Percentiles rank a stretch among this genome's conserved stretches.
These are phyloP conservation scores for Allobates femoralis DNA, from an alignment of 2,797 vertebrate genomes.

Conservation along the genomic window DNA sequence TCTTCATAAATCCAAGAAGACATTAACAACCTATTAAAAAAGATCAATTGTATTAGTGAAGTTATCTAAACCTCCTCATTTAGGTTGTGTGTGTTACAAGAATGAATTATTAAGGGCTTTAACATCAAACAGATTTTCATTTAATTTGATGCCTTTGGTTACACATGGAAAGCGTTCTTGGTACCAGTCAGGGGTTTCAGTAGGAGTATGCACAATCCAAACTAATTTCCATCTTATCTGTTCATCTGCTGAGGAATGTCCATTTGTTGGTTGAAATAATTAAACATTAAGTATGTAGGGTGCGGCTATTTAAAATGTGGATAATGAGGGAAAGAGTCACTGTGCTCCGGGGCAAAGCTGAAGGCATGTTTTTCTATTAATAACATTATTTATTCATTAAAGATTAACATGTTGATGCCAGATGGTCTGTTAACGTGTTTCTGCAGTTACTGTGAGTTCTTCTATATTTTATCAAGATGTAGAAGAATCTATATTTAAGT, in stretches of 20 bases:
- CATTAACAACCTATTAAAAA: conserved; percentile 32
- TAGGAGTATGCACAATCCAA: conserved; percentile 51
- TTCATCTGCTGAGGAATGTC: conserved; percentile 58
- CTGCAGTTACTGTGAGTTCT: background rate
- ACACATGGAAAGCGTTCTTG: conserved; percentile 37
- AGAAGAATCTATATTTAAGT: background rate
- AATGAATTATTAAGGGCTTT: conserved; percentile 18
- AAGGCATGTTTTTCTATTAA: conserved; percentile 49
- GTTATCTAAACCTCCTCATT: conserved; percentile 40
- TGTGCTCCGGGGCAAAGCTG: conserved; percentile 52
- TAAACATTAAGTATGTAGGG: conserved; percentile 61
- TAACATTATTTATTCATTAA: conserved; percentile 53
- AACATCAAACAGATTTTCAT: conserved; percentile 41
- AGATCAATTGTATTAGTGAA: conserved; percentile 41
- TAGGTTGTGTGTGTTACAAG: conserved; percentile 23
- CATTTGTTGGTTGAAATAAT: conserved; percentile 55
- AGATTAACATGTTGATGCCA: conserved; percentile 55
- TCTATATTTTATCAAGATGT: background rate
- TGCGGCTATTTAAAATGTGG: conserved; percentile 57
- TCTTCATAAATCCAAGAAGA: conserved; percentile 32
- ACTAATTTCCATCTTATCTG: conserved; percentile 55
- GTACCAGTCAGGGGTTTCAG: conserved; percentile 43
- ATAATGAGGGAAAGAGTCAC: conserved; percentile 57
- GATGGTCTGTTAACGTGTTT: conserved; percentile 1
- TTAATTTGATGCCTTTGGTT: conserved; percentile 43